Percentiles rank a stretch among this genome's conserved stretches.
Evolutionary conservation across 2,113 vertebrate species (phyloP).

Genomic region (Saguinus midas): DNA sequence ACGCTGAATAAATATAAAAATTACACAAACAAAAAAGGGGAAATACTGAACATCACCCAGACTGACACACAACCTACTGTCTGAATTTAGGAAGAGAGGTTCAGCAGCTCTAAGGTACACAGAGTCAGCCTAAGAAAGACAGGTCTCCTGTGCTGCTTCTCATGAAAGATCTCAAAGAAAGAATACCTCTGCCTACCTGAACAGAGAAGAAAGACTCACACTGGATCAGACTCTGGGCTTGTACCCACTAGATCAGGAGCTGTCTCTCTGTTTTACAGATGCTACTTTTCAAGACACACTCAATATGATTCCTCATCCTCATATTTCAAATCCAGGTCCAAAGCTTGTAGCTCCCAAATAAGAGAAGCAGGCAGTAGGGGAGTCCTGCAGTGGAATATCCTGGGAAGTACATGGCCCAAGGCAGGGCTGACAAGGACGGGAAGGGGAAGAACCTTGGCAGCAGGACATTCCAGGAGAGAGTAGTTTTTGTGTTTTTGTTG

Average conservation of each 20-base stretch:
- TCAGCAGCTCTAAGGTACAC: background rate
- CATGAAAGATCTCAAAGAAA: background rate
- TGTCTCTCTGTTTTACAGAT: background rate
- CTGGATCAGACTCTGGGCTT: background rate
- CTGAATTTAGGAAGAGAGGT: background rate
- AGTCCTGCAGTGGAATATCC: too few relatives aligned
- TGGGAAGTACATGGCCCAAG: background rate
- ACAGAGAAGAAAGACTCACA: background rate
- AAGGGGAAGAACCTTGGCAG: background rate
- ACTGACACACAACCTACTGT: background rate
- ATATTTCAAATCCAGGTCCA: constrained; percentile 22
- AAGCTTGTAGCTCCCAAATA: constrained; percentile 4
- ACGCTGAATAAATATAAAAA: constrained; percentile 7
- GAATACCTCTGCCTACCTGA: background rate
- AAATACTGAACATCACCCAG: background rate
- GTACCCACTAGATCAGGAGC: background rate
- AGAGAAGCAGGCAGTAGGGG: background rate
- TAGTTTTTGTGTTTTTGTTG: too few relatives aligned
- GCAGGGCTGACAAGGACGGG: background rate
- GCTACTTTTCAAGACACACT: background rate
- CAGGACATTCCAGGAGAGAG: background rate
- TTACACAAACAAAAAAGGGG: background rate
- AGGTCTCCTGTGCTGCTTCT: background rate
- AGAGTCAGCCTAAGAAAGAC: background rate
- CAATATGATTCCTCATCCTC: background rate